A percentile compares a stretch with the other conserved stretches of the same genome.
phyloP scores from a whole-genome alignment of 35 echinoderm and acorn worm species.

The Holothuria glaberrima region DNA sequence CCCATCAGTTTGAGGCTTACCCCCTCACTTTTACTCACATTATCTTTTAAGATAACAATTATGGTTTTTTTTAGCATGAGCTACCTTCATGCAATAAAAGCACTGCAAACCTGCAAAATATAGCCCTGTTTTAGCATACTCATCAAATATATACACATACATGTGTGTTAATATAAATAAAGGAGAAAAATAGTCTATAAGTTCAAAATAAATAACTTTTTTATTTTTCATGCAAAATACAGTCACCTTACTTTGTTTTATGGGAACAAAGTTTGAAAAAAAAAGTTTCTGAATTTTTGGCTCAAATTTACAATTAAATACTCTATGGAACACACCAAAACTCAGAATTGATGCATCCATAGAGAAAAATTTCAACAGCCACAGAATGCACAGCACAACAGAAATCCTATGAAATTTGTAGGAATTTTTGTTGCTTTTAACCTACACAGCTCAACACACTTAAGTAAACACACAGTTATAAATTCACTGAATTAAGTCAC shows the following conservation, averaged over 20 bases:
- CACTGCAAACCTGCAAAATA: slow-evolving; percentile 15
- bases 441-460: slow-evolving; percentile 30
- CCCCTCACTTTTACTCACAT: too few relatives aligned
- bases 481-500: too few relatives aligned
- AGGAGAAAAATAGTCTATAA: not conserved
- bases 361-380: not conserved
- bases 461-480: too few relatives aligned
- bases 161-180: not conserved
- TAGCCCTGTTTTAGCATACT: not conserved
- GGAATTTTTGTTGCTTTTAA: not conserved
- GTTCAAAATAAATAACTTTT: slow-evolving; percentile 3
- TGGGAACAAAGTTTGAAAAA: not conserved
- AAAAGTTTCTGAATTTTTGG: not conserved
- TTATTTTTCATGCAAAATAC: not conserved
- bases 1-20: too few relatives aligned
- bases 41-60: too few relatives aligned
- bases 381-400: slow-evolving; percentile 28
- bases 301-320: not conserved
- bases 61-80: not conserved
- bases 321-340: too few relatives aligned
- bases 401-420: slow-evolving; percentile 18
- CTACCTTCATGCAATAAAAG: not conserved
- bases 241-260: not conserved
- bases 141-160: slow-evolving; percentile 19
- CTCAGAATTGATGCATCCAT: too few relatives aligned